A percentile compares a stretch with the other conserved stretches of the same genome.
Conservation (phyloP, 2,888 invertebrate species). For the Thecophora atra region DNA sequence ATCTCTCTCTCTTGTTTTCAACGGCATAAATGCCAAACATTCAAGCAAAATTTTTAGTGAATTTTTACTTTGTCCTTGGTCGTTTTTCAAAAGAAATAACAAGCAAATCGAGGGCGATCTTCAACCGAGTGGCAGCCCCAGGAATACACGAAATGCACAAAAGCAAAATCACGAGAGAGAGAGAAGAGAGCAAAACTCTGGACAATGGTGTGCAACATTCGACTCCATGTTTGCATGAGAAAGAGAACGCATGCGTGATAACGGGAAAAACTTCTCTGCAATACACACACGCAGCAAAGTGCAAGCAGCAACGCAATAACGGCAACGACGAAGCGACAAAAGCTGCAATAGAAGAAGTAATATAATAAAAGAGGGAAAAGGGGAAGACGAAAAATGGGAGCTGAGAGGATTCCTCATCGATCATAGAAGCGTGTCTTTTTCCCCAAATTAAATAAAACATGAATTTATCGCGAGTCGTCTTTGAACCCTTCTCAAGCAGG, state of each 20-base stretch:
- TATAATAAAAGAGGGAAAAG: neutral
- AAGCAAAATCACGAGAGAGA: neutral
- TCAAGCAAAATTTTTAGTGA: conserved; percentile 9
- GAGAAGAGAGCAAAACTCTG: neutral
- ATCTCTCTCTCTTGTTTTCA: neutral
- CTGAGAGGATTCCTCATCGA: neutral
- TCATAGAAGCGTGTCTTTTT: neutral
- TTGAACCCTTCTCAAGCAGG: no score
- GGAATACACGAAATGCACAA: neutral
- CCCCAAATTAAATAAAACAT: neutral
- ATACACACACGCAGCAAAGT: neutral
- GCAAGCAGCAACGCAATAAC: neutral
- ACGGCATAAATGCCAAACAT: neutral
- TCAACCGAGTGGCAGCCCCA: neutral
- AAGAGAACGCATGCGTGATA: neutral
- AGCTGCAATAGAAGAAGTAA: neutral
- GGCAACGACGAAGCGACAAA: neutral
- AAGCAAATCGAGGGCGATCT: neutral
- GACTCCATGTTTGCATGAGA: neutral
- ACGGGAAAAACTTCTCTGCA: neutral
- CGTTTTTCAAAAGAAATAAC: neutral
- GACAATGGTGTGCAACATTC: no score
- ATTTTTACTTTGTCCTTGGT: conserved; percentile 2
- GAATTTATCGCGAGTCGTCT: neutral
- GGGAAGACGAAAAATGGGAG: neutral